Percentiles rank a stretch among this genome's conserved stretches.
Conservation (phyloP, 2,113 vertebrate species). For the Mus pahari region DNA sequence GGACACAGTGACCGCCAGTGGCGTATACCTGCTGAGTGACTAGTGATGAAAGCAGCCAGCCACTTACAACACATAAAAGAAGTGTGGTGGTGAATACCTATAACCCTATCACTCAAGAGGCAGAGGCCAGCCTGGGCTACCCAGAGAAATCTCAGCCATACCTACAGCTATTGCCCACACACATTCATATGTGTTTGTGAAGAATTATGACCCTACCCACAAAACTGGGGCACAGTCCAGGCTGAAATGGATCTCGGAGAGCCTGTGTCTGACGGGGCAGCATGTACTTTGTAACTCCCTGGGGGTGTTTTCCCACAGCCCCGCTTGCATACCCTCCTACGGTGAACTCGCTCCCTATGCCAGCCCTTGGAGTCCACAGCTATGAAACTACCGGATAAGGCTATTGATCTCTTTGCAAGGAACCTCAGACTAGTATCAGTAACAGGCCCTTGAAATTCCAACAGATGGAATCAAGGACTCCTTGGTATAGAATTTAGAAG, state of each 20-base stretch:
- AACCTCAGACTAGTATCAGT: neutral
- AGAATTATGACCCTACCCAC: neutral
- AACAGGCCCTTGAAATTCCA: neutral
- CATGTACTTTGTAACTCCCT: neutral
- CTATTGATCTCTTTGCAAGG: neutral
- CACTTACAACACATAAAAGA: neutral
- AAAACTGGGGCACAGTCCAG: neutral
- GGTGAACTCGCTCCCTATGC: neutral
- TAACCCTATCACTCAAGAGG: neutral
- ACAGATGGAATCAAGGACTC: neutral
- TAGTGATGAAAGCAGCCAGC: neutral
- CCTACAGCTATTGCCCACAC: neutral
- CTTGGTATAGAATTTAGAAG: neutral
- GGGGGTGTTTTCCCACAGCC: neutral
- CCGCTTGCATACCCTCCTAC: neutral
- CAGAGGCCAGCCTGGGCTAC: neutral
- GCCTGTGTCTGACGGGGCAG: neutral
- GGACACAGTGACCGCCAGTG: neutral
- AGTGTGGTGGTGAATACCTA: neutral
- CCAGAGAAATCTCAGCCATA: neutral
- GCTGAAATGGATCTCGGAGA: neutral
- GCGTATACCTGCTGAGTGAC: neutral
- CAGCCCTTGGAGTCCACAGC: neutral
- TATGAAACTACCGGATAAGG: neutral
- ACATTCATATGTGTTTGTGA: neutral